A percentile compares a stretch with the other conserved stretches of the same genome.
These are phyloP conservation scores for Psittacula derbiana DNA, from an alignment of 2,797 vertebrate species.

Conservation along the genomic window DNA sequence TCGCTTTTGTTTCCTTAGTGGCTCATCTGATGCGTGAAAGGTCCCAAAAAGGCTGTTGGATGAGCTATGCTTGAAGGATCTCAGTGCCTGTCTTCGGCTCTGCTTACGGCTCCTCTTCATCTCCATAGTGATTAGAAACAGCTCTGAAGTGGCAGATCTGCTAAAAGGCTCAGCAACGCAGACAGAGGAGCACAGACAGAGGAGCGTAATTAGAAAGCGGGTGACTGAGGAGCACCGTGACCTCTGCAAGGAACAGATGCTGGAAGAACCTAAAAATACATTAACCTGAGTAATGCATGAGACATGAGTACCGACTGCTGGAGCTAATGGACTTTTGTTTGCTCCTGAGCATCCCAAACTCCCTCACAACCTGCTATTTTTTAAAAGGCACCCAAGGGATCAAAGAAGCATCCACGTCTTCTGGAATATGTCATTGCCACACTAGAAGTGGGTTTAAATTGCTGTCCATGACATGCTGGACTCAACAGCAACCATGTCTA, in stretches of 20 bases:
- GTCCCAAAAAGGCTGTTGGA: not conserved
- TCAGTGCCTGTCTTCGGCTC: not conserved
- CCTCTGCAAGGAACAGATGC: not conserved
- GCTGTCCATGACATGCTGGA: not conserved
- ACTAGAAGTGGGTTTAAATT: not conserved
- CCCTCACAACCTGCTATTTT: not conserved
- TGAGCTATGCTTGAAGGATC: not conserved
- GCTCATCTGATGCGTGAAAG: not conserved
- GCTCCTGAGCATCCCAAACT: not conserved
- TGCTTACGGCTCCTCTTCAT: not conserved
- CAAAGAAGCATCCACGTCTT: not conserved
- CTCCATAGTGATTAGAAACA: constrained; percentile 21
- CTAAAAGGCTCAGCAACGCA: not conserved
- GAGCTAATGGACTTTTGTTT: not conserved
- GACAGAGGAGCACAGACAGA: not conserved
- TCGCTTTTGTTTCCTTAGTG: not conserved
- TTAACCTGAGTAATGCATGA: not conserved
- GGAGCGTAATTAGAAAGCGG: not conserved
- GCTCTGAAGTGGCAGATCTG: constrained; percentile 28
- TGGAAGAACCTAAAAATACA: constrained; percentile 1
- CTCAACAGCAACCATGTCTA: not conserved
- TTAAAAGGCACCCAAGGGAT: not conserved
- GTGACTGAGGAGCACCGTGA: not conserved
- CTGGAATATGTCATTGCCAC: not conserved
- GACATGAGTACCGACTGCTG: not conserved